Evolutionary conservation across 2,797 vertebrate species (phyloP), one percentile per base, ranked within the genome.

Genomic region (Peromyscus eremicus): DNA sequence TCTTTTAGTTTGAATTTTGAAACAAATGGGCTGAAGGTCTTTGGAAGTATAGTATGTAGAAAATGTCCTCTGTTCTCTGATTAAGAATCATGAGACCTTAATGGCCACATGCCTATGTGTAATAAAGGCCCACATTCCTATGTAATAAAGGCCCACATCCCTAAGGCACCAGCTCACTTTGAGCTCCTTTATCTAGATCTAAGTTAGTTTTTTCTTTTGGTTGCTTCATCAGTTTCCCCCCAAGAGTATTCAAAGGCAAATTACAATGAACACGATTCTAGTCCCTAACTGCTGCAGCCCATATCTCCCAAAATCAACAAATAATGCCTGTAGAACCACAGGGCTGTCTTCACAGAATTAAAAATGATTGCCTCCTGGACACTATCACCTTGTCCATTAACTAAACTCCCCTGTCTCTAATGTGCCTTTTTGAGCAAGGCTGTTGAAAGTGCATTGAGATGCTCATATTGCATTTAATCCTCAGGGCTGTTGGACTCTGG

Each of bases 161-260:
- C 34, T 2, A 2, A 21, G 92, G 25, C 43, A 32, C 73, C 17
- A 8, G 37, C 62, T 64, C 0, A 3, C 64, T 71, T 60, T 11
- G 0, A 2, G 32, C 27, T 52, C 62, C 10, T 17, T 12, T 11
- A 2, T 55, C 86, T 89, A 8, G 64, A 40, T 55, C 17, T 10
- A 64, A 82, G 86, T 32, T 91, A 71, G 32, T 55, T 10, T 83
- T 91, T 89, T 40, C 29, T 73, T 46, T 8, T 49, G 13, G 90
- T 76, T 57, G 87, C 37, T 89, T 62, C 49, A 9, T 70, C 43
- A 49, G 0, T 81, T 73, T 25, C 13, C 27, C 4, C 60, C 32
- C 81, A 21, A 23, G 62, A 95, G 7, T 84, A 89, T 96, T 89
- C 49, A 91, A 29, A 76, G 73, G 64, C 91, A 40, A 92, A 84